Percentiles rank a stretch among this genome's conserved stretches.
Evolutionary conservation across 2,797 vertebrate species (phyloP).

Genomic region (Myotis daubentonii): DNA sequence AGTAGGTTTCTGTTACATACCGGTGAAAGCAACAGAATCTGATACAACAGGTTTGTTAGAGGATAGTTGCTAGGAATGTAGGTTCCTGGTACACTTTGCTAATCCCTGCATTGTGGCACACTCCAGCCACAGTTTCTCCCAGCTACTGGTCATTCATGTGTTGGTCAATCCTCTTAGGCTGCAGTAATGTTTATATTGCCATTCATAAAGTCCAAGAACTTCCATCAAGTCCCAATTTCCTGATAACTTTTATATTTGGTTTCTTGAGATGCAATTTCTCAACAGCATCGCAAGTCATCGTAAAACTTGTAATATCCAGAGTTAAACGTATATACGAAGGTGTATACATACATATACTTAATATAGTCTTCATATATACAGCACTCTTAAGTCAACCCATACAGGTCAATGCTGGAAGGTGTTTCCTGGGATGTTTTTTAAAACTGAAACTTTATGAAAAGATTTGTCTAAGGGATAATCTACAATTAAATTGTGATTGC

Average conservation of each 20-base stretch:
- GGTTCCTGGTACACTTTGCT: background rate
- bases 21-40: background rate
- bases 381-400: background rate
- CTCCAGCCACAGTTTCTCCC: background rate
- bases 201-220: background rate
- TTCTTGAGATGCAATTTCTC: background rate
- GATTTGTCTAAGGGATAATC: background rate
- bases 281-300: background rate
- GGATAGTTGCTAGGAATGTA: background rate
- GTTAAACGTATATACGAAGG: constrained; percentile 9
- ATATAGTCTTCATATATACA: background rate
- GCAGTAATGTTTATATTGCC: background rate
- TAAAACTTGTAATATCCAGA: background rate
- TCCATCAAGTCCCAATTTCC: background rate
- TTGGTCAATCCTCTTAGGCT: background rate
- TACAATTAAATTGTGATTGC: background rate
- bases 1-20: background rate
- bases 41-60: background rate
- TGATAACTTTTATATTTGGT: background rate
- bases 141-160: background rate
- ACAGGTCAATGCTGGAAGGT: background rate
- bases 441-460: background rate
- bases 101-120: background rate
- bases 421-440: background rate
- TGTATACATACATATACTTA: background rate